Percentiles rank a stretch among this genome's conserved stretches.
Conservation (phyloP, 1,140 invertebrate genomes). For the Aporrectodea caliginosa region DNA sequence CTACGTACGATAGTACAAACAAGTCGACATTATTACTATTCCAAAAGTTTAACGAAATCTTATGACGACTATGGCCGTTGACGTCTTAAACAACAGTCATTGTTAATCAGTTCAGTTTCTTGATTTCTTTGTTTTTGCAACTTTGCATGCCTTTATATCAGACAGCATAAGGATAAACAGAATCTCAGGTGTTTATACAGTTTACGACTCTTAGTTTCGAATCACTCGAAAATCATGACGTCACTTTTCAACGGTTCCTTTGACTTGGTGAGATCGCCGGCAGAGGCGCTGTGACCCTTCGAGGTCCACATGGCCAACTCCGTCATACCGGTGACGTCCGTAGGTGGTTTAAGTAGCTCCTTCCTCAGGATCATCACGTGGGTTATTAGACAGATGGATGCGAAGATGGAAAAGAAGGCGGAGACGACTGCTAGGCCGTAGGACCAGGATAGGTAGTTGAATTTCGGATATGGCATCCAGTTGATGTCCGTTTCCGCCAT, state of each 20-base stretch:
- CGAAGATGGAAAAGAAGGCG: constrained; percentile 25
- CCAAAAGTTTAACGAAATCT: no score
- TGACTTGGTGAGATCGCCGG: neutral
- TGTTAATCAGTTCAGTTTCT: no score
- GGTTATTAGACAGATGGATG: constrained; percentile 12
- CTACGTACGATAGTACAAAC: no score
- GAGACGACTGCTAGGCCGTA: constrained; percentile 15
- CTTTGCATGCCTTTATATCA: no score
- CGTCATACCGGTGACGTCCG: neutral
- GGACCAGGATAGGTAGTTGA: constrained; percentile 18
- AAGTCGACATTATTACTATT: no score
- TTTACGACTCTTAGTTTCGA: no score
- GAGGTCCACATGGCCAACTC: neutral
- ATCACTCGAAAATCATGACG: neutral
- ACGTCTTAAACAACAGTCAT: no score
- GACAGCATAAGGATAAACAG: no score
- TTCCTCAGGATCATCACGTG: neutral
- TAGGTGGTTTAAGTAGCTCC: neutral
- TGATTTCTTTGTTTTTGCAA: no score
- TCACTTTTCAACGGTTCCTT: neutral
- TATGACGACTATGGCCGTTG: no score
- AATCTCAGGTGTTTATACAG: no score
- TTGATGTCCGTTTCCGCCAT: neutral
- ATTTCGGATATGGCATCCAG: constrained; percentile 10
- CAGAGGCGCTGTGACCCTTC: neutral